Percentiles rank a stretch among this genome's conserved stretches.
These are phyloP conservation scores for Hyperoplus immaculatus DNA, from an alignment of 2,797 vertebrate genomes.

Conservation along the genomic window DNA sequence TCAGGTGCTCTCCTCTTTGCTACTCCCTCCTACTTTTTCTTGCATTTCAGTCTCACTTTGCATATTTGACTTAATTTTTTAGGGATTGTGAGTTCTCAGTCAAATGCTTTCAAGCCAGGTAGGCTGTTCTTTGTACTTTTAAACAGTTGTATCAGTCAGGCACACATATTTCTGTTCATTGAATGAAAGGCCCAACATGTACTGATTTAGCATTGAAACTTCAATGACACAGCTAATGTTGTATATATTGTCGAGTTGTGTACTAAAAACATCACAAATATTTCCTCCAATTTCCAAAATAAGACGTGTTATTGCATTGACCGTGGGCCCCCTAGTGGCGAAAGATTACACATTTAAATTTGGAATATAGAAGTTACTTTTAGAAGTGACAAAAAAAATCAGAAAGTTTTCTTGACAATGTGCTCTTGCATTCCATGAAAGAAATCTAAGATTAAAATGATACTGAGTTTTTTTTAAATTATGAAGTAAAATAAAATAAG, in stretches of 20 bases:
- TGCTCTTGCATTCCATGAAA: constrained; percentile 7
- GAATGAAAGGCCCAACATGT: background rate
- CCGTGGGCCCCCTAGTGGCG: too few species aligned
- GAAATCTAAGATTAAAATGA: constrained; percentile 4
- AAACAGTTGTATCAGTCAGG: background rate
- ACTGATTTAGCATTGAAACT: too few species aligned
- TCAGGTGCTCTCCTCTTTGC: constrained; percentile 2
- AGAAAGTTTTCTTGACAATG: background rate
- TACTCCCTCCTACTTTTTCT: background rate
- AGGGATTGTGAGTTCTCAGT: background rate
- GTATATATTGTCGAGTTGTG: too few species aligned
- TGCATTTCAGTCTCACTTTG: constrained; percentile 22
- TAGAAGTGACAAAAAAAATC: background rate
- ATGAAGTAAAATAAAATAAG: constrained; percentile 4
- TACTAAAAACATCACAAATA: too few species aligned
- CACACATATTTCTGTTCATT: background rate
- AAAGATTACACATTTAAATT: too few species aligned
- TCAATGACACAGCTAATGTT: too few species aligned
- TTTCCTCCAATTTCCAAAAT: too few species aligned
- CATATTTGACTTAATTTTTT: background rate
- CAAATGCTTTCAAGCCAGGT: background rate
- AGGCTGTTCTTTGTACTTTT: background rate
- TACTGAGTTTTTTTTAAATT: constrained; percentile 18
- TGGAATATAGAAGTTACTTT: background rate
- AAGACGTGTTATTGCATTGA: too few species aligned